Evolutionary conservation across 2,113 vertebrate species (phyloP), one percentile per base, ranked within the genome.

Genomic region (Hipposideros armiger): DNA sequence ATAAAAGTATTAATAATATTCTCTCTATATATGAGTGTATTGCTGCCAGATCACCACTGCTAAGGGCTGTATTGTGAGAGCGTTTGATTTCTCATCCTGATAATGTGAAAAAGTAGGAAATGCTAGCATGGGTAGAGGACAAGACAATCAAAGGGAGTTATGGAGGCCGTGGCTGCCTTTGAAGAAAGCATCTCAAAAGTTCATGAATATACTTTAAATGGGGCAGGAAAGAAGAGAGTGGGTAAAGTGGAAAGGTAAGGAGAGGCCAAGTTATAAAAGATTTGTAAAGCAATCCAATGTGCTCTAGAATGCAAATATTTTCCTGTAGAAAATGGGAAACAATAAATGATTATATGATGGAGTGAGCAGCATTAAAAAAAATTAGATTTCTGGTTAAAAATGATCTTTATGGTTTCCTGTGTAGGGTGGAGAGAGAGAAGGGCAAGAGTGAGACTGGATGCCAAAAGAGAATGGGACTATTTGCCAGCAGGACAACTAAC

Each of bases 131-230:
- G 14, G 0, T n/a, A 84, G n/a, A 91, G 58, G 42, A 70, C 6
- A 64, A 87, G 5, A 84, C 20, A 16, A 30, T 36, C 0, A 7
- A 95, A 36, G 28, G 56, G 50, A 84, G 9, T 64, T 92, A 58
- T 91, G 15, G 54, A 91, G 56, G 62, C 17, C 11, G 47, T 50
- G 47, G 10, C 28, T 87, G 19, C 45, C 50, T 86, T 88, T 52
- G 17, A 87, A 94, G 42, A 77, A 24, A 94, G 28, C 64, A 26
- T 76, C 69, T 95, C 28, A 52, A 64, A 90, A 42, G 24, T 85
- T 95, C 54, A 76, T 8, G 54, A 88, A 81, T 58, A 66, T 30
- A n/a, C 24, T 50, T 56, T 64, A 82, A 89, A 22, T 73, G 6
- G 5, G 24, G 30, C 90, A 62, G 42, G n/a, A 95, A 36, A 88